Base-by-base conservation (phyloP, 2,888 invertebrate species). In the Beris morrisii region DNA sequence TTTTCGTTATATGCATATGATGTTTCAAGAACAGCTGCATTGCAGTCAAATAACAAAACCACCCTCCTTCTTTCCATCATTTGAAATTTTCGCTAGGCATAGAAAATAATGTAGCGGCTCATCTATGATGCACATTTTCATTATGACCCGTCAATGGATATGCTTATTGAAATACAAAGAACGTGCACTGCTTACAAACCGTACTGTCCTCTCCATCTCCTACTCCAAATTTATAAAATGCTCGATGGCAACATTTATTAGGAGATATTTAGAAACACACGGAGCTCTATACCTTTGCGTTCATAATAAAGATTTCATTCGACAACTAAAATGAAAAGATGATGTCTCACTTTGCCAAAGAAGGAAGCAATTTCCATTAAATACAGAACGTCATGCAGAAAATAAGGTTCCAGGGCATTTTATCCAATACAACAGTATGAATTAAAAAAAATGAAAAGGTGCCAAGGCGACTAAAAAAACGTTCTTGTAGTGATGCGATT, bases 111-210 rank as follows among this genome's bases (percentile, higher is more conserved):
- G 30, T 12, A 54, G 45, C 48, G 50, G 12, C 64, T 67, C 66
- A 70, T 70, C 50, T 65, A 68, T 68, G 54, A 65, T 68, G 67
- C 59, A 68, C 59, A 55, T 66, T 59, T 69, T 66, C 68, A 69
- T 69, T 69, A 69, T 64, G 65, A 54, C 22, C 57, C 55, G 66
- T 70, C 66, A 69, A 65, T 66, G 64, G 56, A 43, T 38, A 61
- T 67, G 45, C 68, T 66, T 65, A 68, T 68, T 61, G 65, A 56
- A 44, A 28, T 56, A 65, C 56, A 68, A 65, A 68, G 52, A 56
- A 63, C 4, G 28, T 15, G 5, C 13, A 13, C 22, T 43, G n/a
- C 44, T 12, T n/a, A n/a, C n/a, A n/a, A n/a, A 22, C 22, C 22
- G 22, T 22, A 22, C 22, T 22, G 22, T 22, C 22, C 22, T 22